A percentile compares a stretch with the other conserved stretches of the same genome.
Evolutionary conservation across 2,888 invertebrate genomes (phyloP).

Genomic region (Drosophila yooni): DNA sequence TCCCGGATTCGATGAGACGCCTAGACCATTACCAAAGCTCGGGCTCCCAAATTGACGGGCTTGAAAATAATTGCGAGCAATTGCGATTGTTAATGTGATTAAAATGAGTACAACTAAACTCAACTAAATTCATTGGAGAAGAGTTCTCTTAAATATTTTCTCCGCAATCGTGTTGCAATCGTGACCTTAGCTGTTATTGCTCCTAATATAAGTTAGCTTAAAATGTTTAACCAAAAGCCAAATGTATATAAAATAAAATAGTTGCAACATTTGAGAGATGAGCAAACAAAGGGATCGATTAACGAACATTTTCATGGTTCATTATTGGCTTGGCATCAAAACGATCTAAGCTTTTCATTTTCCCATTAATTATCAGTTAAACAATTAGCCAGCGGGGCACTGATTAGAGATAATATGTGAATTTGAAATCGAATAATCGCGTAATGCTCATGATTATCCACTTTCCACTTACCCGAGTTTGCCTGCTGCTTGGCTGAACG

Average conservation of each 20-base stretch:
- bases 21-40: conserved; percentile 53
- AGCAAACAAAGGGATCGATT: not conserved
- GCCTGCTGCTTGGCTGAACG: conserved; percentile 1
- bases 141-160: not conserved
- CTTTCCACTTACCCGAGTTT: not conserved
- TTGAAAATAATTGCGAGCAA: not conserved
- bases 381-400: not conserved
- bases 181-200: not conserved
- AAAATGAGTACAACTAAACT: not conserved
- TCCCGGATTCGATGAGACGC: conserved; percentile 4
- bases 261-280: not conserved
- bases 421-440: not conserved
- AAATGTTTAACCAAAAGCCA: not conserved
- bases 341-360: not conserved
- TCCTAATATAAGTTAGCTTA: not conserved
- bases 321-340: not conserved
- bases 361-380: not conserved
- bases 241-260: not conserved
- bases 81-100: not conserved
- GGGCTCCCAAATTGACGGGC: conserved; percentile 56
- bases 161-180: not conserved
- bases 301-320: not conserved
- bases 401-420: not conserved
- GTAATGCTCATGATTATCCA: not conserved
- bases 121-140: not conserved